phyloP scores from a whole-genome alignment of 2,888 invertebrate genomes.

The Nycteola revayana region DNA sequence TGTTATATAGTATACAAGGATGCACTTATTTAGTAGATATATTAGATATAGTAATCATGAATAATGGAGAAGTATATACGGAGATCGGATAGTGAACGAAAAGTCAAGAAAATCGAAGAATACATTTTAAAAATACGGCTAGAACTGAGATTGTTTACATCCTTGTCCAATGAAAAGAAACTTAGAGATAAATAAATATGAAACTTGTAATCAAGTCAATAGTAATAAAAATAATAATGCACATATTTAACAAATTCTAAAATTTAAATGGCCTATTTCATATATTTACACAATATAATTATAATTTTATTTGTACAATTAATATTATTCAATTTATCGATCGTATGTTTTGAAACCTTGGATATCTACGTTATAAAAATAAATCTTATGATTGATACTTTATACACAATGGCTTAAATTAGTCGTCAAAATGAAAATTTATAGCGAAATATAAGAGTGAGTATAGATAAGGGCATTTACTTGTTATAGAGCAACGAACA shows the following conservation, averaged over 20 bases:
- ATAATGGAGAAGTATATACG: no score
- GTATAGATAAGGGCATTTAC: no score
- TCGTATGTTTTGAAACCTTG: constrained; percentile 63
- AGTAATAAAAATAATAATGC: no score
- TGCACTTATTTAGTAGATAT: no score
- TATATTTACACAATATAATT: constrained; percentile 46
- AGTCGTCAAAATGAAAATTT: constrained; percentile 34
- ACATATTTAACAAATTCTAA: constrained; percentile 20
- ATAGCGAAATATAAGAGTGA: no score
- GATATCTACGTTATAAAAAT: constrained; percentile 65
- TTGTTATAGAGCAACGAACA: no score
- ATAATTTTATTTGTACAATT: constrained; percentile 22
- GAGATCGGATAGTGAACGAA: no score
- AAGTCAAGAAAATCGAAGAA: constrained; percentile 4
- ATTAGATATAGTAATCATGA: no score
- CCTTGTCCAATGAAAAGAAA: no score
- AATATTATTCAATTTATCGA: constrained; percentile 35
- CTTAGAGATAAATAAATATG: no score
- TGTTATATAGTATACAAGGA: constrained; percentile 6
- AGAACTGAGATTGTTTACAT: no score
- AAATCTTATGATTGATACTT: constrained; percentile 47
- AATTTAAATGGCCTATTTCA: constrained; percentile 27
- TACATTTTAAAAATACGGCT: constrained; percentile 15
- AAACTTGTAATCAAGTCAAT: no score
- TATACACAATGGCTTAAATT: constrained; percentile 31